Evolutionary conservation across 2,888 invertebrate species (phyloP), one percentile per base, ranked within the genome.

Genomic region (Augochlorella aurata): DNA sequence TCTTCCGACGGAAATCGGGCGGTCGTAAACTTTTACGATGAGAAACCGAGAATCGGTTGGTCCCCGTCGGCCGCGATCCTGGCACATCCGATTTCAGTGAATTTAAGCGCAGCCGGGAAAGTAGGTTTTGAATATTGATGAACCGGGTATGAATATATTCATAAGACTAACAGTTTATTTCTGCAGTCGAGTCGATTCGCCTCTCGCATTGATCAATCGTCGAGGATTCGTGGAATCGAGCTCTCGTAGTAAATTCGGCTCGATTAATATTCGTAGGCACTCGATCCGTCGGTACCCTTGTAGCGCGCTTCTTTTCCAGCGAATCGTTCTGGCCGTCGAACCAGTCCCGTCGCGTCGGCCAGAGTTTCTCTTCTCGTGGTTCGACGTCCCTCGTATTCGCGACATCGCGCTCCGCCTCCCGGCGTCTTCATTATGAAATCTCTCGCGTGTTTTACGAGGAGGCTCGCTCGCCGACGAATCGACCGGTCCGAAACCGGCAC

Each of bases 121-220:
- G 87, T 88, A 85, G 88, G 82, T 87, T 84, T 82, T 88, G 88
- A 88, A 88, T 88, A 88, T 88, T 88, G 88, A 88, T 87, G 88
- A 87, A 81, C 72, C 44, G 74, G 77, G 80, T 87, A 88, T 88
- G 88, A 88, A 88, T 88, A 88, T 85, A 88, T 88, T 88, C 88
- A 88, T 88, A 81, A 81, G 82, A 71, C 88, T 85, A 88, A 88
- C 88, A 88, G 88, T 88, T 88, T 88, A 84, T 88, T 88, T 88
- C 85, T 82, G 85, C 87, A 88, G 84, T 80, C 80, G 79, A 75
- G 74, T 73, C 87, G 83, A 85, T 85, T 85, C 87, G 87, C 52
- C 76, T 87, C 83, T 85, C 84, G 81, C 85, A 84, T 85, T 84
- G 87, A 87, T 87, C 85, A 83, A 77, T 84, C 83, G 85, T 52